Evolutionary conservation across 2,113 vertebrate genomes (phyloP), one percentile per base, ranked within the genome.

Genomic region (Sprattus sprattus): DNA sequence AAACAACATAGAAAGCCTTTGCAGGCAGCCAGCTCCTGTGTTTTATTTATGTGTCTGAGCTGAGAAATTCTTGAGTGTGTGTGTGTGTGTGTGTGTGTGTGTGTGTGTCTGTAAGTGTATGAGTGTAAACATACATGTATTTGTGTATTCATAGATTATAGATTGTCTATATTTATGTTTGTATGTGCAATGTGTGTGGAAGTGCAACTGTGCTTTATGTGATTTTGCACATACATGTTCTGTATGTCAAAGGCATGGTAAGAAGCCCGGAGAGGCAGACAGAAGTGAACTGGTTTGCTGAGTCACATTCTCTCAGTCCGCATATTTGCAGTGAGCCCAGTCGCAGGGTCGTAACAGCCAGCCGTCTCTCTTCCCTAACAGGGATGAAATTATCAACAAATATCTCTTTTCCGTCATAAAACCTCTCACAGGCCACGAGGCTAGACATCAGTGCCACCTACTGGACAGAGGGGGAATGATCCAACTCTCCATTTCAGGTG

Each of bases 391-490:
- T 82, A 75, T 82, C 45, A 88, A 84, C 67, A 75, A 6, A 32
- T 85, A 45, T 81, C 54, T 84, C 0, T 8, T 80, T 54, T 3
- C 78, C 45, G 45, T 52, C 20, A 45, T 49, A n/a, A 28, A 49
- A 10, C 28, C 78, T 57, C 47, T 2, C 44, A 64, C 0, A 81
- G 22, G 89, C 92, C 80, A 52, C 16, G 11, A 39, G 49, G 91
- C 88, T 93, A 91, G 93, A 90, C 92, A 92, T 94, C 92, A 95
- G 92, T 94, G 95, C 95, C 95, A 95, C 93, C 95, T 95, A 92
- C 93, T 95, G 95, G 94, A 84, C 85, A 88, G 49, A 39, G 4
- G 13, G 87, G 82, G 28, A 39, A 60, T 45, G 82, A 71, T 88
- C 80, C 86, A 75, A 46, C 20, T 49, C 39, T 52, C 28, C 28